Evolutionary conservation across 2,797 vertebrate species (phyloP), one percentile per base, ranked within the genome.

Genomic region (Geotria australis): DNA sequence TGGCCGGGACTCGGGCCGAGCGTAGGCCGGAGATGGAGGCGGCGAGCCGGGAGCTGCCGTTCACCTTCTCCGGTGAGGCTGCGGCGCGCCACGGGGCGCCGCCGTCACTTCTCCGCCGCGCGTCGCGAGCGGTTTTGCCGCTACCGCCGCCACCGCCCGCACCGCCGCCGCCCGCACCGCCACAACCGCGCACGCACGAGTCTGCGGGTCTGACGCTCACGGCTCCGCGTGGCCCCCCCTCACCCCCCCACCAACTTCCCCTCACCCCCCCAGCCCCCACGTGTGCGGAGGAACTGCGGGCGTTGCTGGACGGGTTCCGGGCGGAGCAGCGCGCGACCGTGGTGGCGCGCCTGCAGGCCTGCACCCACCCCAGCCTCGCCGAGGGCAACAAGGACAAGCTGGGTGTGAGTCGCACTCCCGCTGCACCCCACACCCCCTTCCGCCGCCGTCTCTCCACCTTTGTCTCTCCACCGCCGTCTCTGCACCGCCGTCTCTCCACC

Each of bases 301-400:
- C 70, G 6, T 61, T 88, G 60, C 65, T 98, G 57, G 58, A 38
- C 1, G 79, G 73, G 61, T 78, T 76, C 68, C 66, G 74, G 2
- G 48, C 63, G 5, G 81, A 80, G 56, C 71, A 88, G 61, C 83
- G 86, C 71, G 72, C 76, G 59, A 60, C 76, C 67, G 76, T 95
- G 59, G 46, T 96, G 66, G 81, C 82, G 62, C 73, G 85, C 57
- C 81, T 81, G 58, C 77, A 76, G 68, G 86, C 85, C 57, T 79
- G 80, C 68, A 84, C 80, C 70, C 91, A 95, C 59, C 82, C 85
- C 1, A 80, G 85, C 65, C 72, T 96, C 51, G 79, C 77, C 47
- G 72, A 60, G 1, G 85, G 82, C 60, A 98, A 91, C 70, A 96
- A 91, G 66, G 67, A 76, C 3, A 91, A 88, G 61, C 63, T 96